Evolutionary conservation across 2,888 invertebrate genomes (phyloP), one percentile per base, ranked within the genome.

Genomic region (Diarsia mendica): DNA sequence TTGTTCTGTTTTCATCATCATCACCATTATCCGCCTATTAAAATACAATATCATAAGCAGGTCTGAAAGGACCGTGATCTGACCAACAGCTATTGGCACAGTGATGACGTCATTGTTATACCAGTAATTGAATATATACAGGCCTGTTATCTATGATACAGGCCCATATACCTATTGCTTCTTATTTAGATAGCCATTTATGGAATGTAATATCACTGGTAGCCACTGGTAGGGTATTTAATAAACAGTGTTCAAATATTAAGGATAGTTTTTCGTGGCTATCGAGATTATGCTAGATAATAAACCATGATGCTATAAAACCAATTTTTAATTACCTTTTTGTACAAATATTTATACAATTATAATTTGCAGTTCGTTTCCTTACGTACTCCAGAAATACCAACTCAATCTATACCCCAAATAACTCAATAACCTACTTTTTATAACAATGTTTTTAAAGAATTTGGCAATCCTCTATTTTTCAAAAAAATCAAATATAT

Each of bases 161-260:
- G 8, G 33, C 18, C 28, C 58, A 63, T 63, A 28, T 67, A n/a
- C n/a, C n/a, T n/a, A 28, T 28, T 67, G 61, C 18, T 67, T 61
- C 39, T 58, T 79, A 80, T 67, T 55, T 46, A 51, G 8, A 55
- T 15, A 64, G 18, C 18, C 28, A 23, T 46, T 64, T 20, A 20
- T 5, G 20, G 49, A 66, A 75, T 68, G 44, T 69, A 65, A 80
- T 74, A 61, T 75, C 11, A 61, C 10, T 68, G 64, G 18, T 18
- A 51, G 39, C 67, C 11, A 61, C 10, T 68, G 64, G 18, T 18
- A 51, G 39, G 28, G 10, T 68, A 65, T 79, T 75, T 33, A 66
- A 65, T 74, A 65, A 60, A 67, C 49, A n/a, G 33, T 8, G 20
- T 11, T 39, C 20, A 58, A 67, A 78, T 79, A 79, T 39, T n/a